Percentiles rank a stretch among this genome's conserved stretches.
Evolutionary conservation across 2,797 vertebrate genomes (phyloP).

Genomic region (Gallinago stenura): DNA sequence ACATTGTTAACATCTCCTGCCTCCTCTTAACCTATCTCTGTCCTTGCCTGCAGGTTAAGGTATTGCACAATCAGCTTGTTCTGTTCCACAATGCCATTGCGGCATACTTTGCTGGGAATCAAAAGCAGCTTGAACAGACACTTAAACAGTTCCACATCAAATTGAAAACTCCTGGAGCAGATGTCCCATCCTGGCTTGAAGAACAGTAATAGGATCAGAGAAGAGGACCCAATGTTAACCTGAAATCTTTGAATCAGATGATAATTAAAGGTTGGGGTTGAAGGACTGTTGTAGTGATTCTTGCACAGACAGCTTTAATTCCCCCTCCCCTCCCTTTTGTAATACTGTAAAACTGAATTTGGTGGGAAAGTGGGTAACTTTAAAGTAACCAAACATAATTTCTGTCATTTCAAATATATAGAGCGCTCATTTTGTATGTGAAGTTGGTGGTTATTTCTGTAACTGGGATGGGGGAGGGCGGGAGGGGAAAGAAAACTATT

Average conservation of each 20-base stretch:
- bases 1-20: not conserved
- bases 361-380: conserved; percentile 61
- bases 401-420: conserved; percentile 76
- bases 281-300: conserved; percentile 71
- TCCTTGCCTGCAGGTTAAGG: conserved; percentile 89
- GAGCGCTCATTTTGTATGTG: conserved; percentile 78
- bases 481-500: conserved; percentile 69
- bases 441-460: conserved; percentile 74
- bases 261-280: conserved; percentile 63
- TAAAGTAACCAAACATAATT: conserved; percentile 70
- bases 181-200: conserved; percentile 96
- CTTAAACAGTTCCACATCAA: conserved; percentile 99
- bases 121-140: conserved; percentile 98
- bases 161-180: conserved; percentile 96
- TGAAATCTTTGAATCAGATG: conserved; percentile 52
- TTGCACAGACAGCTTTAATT: conserved; percentile 78
- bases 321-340: conserved; percentile 53
- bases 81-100: conserved; percentile 98
- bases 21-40: conserved; percentile 12
- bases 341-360: conserved; percentile 76
- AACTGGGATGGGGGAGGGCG: conserved; percentile 34
- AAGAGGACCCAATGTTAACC: conserved; percentile 43
- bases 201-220: conserved; percentile 84
- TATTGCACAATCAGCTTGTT: conserved; percentile 97
- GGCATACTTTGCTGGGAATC: conserved; percentile 97